A percentile compares a stretch with the other conserved stretches of the same genome.
These are phyloP conservation scores for Drosophila nr. perissopoda DNA, from an alignment of 2,888 invertebrate genomes.

Conservation along the genomic window DNA sequence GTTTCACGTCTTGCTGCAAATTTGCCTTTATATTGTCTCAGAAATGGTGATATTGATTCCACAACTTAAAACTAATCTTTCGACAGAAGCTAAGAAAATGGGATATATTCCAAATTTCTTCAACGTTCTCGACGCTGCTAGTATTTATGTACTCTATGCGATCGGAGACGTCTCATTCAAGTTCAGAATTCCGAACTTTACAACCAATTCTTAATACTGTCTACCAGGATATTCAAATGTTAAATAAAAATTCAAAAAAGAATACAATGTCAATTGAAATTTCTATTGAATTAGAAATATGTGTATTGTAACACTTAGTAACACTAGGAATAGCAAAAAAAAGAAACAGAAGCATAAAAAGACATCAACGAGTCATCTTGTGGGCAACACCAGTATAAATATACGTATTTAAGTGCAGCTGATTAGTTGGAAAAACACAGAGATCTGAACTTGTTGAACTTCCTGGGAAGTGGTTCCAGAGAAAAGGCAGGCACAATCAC, in stretches of 20 bases:
- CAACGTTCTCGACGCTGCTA: too few species aligned
- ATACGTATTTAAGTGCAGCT: conserved; percentile 35
- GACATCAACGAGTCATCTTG: conserved; percentile 4
- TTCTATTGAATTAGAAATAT: neutral
- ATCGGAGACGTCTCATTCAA: too few species aligned
- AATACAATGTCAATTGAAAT: neutral
- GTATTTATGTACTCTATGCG: too few species aligned
- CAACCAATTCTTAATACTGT: neutral
- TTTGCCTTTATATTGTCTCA: too few species aligned
- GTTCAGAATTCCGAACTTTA: neutral
- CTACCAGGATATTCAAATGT: neutral
- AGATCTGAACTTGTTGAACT: conserved; percentile 62
- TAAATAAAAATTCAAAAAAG: neutral
- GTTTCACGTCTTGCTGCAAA: too few species aligned
- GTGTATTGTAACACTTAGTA: neutral
- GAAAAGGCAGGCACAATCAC: conserved; percentile 8
- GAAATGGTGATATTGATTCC: too few species aligned
- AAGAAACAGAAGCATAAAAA: neutral
- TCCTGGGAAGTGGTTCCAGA: conserved; percentile 53
- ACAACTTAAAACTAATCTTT: too few species aligned
- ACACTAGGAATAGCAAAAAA: neutral
- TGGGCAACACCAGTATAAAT: conserved; percentile 26
- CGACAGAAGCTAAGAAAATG: too few species aligned
- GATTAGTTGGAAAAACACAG: conserved; percentile 62
- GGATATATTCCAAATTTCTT: too few species aligned